phyloP scores from a whole-genome alignment of 2,113 vertebrate genomes.

The zebrafish (Danio rerio) region DNA sequence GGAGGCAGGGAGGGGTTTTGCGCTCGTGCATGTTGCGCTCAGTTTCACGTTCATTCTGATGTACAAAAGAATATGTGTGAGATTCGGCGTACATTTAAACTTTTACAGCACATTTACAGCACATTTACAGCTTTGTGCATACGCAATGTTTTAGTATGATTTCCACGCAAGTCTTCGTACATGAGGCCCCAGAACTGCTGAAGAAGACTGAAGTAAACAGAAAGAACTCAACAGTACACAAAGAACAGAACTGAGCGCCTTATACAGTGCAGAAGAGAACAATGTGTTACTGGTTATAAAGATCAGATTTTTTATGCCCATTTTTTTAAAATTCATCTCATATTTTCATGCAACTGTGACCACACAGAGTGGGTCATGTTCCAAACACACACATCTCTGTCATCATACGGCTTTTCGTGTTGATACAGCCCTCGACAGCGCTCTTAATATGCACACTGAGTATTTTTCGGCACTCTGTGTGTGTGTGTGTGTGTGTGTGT shows the following conservation, averaged over 20 bases:
- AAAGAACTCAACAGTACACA: neutral
- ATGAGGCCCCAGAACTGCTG: no score
- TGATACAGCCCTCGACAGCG: conserved; percentile 33
- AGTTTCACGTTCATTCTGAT: no score
- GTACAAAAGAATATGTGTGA: no score
- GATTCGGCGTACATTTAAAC: no score
- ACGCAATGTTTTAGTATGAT: no score
- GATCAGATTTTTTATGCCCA: conserved; percentile 18
- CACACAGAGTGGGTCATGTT: conserved; percentile 20
- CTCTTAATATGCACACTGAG: conserved; percentile 9
- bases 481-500: conserved; percentile 30
- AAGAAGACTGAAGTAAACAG: no score
- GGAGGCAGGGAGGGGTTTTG: no score
- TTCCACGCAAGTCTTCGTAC: no score
- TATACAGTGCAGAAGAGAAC: neutral
- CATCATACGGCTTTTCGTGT: conserved; percentile 1
- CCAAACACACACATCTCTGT: conserved; percentile 15
- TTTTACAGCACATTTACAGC: no score
- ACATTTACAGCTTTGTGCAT: no score
- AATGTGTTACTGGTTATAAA: conserved; percentile 22
- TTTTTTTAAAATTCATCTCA: conserved; percentile 13
- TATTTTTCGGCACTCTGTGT: conserved; percentile 32
- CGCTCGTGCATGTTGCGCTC: no score
- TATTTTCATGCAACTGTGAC: conserved; percentile 27
- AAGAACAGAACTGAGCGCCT: neutral